Base-by-base conservation (phyloP, 2,888 invertebrate genomes). In the Aporophyla lueneburgensis region DNA sequence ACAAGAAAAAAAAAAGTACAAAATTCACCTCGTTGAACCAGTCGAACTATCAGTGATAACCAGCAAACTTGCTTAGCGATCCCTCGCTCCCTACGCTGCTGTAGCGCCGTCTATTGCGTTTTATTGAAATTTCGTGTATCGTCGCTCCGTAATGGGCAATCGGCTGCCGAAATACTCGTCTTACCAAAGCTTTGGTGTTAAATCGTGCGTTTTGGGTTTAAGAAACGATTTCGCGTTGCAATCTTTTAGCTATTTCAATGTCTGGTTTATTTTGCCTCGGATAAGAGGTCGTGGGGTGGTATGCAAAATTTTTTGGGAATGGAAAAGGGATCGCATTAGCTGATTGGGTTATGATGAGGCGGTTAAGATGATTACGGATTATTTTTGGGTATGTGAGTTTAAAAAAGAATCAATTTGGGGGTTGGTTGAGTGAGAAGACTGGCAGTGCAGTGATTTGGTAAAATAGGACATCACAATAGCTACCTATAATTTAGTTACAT, bases 41-140 rank as follows among this genome's bases (percentile, higher is more conserved):
- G 79, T 82, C 75, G 59, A 84, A 85, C 79, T 82, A 82, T 71
- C 74, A 78, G 21, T 65, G 75, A 85, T 82, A 85, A 79, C 75
- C 85, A 66, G 71, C 33, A 80, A 82, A 83, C 68, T 83, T 84
- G 73, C 51, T 80, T 81, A 84, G 71, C 68, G 72, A 21, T 61
- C 73, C 72, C 75, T 51, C 71, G 71, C 74, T 75, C 76, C 80
- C 82, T 54, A 53, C 77, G 71, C 24, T 61, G 33, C 65, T 59
- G 46, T n/a, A 33, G 61, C 71, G 59, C 66, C 86, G 89, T 90
- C 92, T 91, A 90, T 91, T 88, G 91, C 90, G 87, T 92, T 93
- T 95, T 95, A 95, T 95, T 95, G 95, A 94, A 95, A 95, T 94
- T 95, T 94, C 94, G 92, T 94, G 93, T 92, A 94, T 93, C 93